Evolutionary conservation across 2,888 invertebrate genomes (phyloP), one percentile per base, ranked within the genome.

Genomic region (Dolichomitus sp.): DNA sequence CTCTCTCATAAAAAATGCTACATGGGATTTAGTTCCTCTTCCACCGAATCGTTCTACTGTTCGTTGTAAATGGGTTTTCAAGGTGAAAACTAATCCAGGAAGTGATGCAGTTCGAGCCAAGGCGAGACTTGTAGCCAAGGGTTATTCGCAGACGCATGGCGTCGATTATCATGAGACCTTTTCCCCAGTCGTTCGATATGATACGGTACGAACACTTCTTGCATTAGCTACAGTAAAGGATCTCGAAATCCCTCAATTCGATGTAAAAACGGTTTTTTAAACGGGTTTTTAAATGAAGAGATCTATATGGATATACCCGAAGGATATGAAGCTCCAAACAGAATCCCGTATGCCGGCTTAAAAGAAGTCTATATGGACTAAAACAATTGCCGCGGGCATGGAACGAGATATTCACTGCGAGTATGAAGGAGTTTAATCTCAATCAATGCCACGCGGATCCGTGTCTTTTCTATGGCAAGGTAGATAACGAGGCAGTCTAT

Each of bases 31-130:
- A 9, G 76, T 66, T 19, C 54, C 52, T 3, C 50, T 30, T 4
- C 65, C 76, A n/a, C 6, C 12, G 11, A 23, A 50, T 37, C 45
- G 42, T 12, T 27, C 33, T 11, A 69, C 33, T 9, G 23, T 75
- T n/a, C 42, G 42, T 1, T 65, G 75, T 42, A 75, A 75, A 17
- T 75, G 75, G 65, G 65, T 63, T 12, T 75, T 33, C 17, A 75
- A 75, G 48, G 5, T 75, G 17, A 65, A 65, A 7, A n/a, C 48
- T 5, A 57, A 0, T 9, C 12, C 23, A 19, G 17, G 72, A 3
- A 40, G 52, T 12, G 14, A 37, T 17, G 23, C 5, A 6, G 23
- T 33, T 33, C 50, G 72, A 50, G 66, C 40, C 2, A 79, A 79
- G 40, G 79, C 63, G 7, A 27, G 65, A 27, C 27, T 79, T 1